Evolutionary conservation across 2,797 vertebrate genomes (phyloP).

Genomic region (Syngnathus rostellatus): DNA sequence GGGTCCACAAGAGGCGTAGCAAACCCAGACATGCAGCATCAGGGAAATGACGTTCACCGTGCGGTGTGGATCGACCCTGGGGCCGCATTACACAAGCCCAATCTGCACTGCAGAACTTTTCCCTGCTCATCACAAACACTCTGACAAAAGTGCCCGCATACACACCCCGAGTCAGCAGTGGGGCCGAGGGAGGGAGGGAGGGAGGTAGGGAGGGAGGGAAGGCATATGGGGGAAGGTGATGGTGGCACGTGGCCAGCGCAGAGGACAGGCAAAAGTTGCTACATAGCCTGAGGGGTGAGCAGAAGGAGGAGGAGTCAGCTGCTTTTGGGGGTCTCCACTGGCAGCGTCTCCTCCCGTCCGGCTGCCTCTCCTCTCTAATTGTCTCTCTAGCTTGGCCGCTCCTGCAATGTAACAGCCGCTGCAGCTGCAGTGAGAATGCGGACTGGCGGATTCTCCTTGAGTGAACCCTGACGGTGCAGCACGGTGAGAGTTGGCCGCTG

Average conservation of each 20-base stretch:
- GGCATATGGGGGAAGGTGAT: constrained; percentile 29
- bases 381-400: constrained; percentile 31
- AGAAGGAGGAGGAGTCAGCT: constrained; percentile 22
- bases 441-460: constrained; percentile 65
- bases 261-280: constrained; percentile 63
- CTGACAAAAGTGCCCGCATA: constrained; percentile 66
- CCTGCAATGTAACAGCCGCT: constrained; percentile 60
- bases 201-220: constrained; percentile 19
- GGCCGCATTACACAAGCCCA: constrained; percentile 38
- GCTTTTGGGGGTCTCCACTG: constrained; percentile 26
- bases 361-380: constrained; percentile 26
- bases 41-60: not conserved
- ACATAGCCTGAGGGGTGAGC: constrained; percentile 43
- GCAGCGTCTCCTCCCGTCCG: constrained; percentile 17
- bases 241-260: constrained; percentile 52
- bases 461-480: constrained; percentile 60
- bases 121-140: constrained; percentile 59
- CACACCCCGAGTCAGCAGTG: constrained; percentile 36
- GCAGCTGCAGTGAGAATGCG: constrained; percentile 68
- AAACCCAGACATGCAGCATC: constrained; percentile 6
- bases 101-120: constrained; percentile 77
- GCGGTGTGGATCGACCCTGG: constrained; percentile 3
- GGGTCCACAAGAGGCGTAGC: not conserved
- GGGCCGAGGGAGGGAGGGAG: constrained; percentile 13
- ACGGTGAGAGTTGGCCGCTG: constrained; percentile 49